These are phyloP conservation scores for Galeopterus variegatus DNA, from an alignment of 2,113 vertebrate species.

Conservation along the genomic window DNA sequence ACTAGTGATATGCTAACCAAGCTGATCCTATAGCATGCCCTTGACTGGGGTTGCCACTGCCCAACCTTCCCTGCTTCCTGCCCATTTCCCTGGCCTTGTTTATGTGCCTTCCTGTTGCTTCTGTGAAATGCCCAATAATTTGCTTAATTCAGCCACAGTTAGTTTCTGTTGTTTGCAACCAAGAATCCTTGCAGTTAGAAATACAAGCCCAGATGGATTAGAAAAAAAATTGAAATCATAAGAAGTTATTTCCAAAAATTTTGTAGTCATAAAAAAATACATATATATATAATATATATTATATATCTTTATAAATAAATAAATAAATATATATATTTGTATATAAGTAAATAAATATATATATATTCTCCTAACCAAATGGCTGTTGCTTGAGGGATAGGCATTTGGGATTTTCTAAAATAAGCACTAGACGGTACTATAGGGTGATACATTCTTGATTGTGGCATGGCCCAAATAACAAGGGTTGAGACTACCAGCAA, in stretches of 20 bases:
- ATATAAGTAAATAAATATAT: neutral
- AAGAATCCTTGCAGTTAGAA: neutral
- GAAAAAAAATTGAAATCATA: conserved; percentile 31
- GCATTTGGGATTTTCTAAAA: conserved; percentile 21
- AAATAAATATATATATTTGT: neutral
- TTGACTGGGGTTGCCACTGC: neutral
- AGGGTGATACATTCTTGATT: neutral
- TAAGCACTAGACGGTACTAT: conserved; percentile 48
- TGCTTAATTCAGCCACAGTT: neutral
- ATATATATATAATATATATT: too few species aligned
- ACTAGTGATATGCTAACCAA: neutral
- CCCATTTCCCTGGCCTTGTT: neutral
- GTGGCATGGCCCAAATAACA: neutral
- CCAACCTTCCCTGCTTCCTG: neutral
- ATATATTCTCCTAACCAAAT: neutral
- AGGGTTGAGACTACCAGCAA: neutral
- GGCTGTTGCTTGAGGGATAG: neutral
- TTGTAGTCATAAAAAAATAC: neutral
- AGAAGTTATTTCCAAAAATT: neutral
- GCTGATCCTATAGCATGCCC: neutral
- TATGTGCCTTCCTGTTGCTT: conserved; percentile 18
- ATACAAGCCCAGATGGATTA: neutral
- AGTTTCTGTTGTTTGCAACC: conserved; percentile 6
- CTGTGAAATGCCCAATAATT: conserved; percentile 5
- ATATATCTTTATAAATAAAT: too few species aligned